Evolutionary conservation across 2,888 invertebrate genomes (phyloP), one percentile per base, ranked within the genome.

Genomic region (Acleris sparsana): DNA sequence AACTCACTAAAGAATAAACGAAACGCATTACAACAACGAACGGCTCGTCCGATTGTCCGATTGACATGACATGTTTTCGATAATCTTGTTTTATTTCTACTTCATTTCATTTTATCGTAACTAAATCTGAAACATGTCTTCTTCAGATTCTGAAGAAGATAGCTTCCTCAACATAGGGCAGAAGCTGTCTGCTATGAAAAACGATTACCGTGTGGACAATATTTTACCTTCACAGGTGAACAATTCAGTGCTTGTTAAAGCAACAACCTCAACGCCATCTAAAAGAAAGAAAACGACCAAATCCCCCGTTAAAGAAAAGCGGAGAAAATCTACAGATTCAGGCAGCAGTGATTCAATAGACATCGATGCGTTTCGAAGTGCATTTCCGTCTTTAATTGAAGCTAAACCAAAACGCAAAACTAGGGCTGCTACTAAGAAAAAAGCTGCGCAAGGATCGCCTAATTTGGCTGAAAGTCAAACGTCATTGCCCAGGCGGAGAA

Each of bases 141-240:
- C 87, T 0, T 89, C 91, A 0, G 91, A 89, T 69, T 91, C 91
- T 0, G 92, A 92, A 33, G 89, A 89, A 43, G 91, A 92, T 69
- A 88, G 84, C 71, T 92, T 89, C 71, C 83, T 87, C 1, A 88
- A 89, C 61, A 74, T 83, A 48, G 86, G 86, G 1, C 78, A 82
- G 51, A 87, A 81, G 68, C 73, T 92, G 2, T 80, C 86, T 43
- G 73, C 71, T 2, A 75, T 89, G 59, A 86, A 78, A 67, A 83
- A 78, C 44, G 77, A 78, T 57, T 87, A 80, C 61, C 66, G 69
- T 1, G 79, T 77, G 17, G 81, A 85, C 46, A 80, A 76, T 53
- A 69, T 79, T 7, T 72, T 78, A 46, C 7, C 22, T 75, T 67
- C 18, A 66, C 69, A 0, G 78, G 73, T n/a, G 3, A 70, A 80